phyloP scores from a whole-genome alignment of 2,888 invertebrate species.

The Lasioglossum marginatum region DNA sequence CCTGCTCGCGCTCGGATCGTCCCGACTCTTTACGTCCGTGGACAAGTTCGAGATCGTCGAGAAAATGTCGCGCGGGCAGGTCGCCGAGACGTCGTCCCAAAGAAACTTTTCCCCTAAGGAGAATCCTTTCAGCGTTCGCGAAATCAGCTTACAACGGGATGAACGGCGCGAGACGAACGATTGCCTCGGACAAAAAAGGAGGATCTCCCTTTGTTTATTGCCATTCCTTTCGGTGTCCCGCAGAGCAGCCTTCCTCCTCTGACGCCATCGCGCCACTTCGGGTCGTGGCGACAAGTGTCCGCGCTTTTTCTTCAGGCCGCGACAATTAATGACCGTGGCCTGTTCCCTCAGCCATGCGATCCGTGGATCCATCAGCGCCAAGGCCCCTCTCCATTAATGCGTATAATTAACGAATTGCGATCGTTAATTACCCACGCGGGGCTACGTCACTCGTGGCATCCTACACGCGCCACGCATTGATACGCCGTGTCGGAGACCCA shows the following conservation, averaged over 20 bases:
- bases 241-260: slow-evolving; percentile 17
- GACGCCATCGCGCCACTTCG: background rate
- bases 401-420: slow-evolving; percentile 65
- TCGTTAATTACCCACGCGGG: slow-evolving; percentile 58
- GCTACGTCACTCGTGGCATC: slow-evolving; percentile 18
- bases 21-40: background rate
- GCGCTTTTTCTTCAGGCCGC: slow-evolving; percentile 37
- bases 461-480: slow-evolving; percentile 21
- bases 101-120: background rate
- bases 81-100: background rate
- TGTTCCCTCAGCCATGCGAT: slow-evolving; percentile 64
- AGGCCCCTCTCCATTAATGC: slow-evolving; percentile 63
- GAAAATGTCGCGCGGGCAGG: background rate
- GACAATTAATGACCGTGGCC: slow-evolving; percentile 67
- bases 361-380: slow-evolving; percentile 63
- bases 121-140: slow-evolving; percentile 12
- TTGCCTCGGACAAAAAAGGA: background rate
- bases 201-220: slow-evolving; percentile 31
- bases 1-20: slow-evolving; percentile 2
- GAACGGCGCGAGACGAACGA: slow-evolving; percentile 14
- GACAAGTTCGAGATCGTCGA: slow-evolving; percentile 13
- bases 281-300: slow-evolving; percentile 17
- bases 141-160: slow-evolving; percentile 4
- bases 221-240: background rate
- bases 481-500: background rate